phyloP scores from a whole-genome alignment of 2,113 vertebrate species.

The Oncorhynchus kisutch region DNA sequence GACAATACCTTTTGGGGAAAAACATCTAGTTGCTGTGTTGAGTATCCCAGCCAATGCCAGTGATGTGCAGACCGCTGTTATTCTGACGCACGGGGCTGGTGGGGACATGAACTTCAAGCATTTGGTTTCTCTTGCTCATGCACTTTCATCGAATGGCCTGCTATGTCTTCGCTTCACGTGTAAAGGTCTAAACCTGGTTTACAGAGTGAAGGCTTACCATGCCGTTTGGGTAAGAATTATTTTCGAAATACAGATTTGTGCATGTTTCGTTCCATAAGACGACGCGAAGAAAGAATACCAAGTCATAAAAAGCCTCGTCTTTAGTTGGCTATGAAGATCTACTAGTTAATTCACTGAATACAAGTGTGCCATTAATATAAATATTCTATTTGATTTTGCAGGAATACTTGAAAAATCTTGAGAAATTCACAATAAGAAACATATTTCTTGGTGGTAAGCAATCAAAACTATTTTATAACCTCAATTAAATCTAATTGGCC shows the following conservation, averaged over 20 bases:
- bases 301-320: too few species aligned
- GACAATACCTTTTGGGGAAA: conserved; percentile 84
- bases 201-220: conserved; percentile 83
- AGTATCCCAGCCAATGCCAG: conserved; percentile 70
- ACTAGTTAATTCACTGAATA: too few species aligned
- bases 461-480: neutral
- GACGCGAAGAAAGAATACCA: too few species aligned
- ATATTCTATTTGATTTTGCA: conserved; percentile 50
- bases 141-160: conserved; percentile 74
- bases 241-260: neutral
- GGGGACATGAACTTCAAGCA: conserved; percentile 90
- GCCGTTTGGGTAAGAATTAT: conserved; percentile 80
- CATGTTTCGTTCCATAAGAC: neutral
- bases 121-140: conserved; percentile 78
- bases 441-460: conserved; percentile 86
- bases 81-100: conserved; percentile 89
- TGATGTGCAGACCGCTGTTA: conserved; percentile 67
- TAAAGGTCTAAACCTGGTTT: conserved; percentile 84
- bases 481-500: neutral
- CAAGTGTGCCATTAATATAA: neutral
- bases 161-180: conserved; percentile 90
- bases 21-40: conserved; percentile 79
- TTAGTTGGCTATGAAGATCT: too few species aligned
- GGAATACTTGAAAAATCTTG: conserved; percentile 81
- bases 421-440: conserved; percentile 75